Evolutionary conservation across 2,888 invertebrate genomes (phyloP).

Genomic region (Biston stratarius): DNA sequence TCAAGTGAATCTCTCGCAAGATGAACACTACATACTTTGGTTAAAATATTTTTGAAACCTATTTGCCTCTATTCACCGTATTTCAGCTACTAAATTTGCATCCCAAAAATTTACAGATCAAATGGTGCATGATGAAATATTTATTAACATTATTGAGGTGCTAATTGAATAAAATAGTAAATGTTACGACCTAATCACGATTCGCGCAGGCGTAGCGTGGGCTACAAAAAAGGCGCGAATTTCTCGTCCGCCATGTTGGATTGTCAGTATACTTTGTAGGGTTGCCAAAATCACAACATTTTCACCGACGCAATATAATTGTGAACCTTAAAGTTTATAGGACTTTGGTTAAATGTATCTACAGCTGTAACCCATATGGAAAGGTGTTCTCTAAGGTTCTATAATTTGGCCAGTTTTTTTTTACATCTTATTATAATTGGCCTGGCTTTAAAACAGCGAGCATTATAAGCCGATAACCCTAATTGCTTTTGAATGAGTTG

Average conservation of each 20-base stretch:
- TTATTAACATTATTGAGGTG: slow-evolving; percentile 17
- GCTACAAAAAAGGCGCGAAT: slow-evolving; percentile 62
- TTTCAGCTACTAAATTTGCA: not conserved
- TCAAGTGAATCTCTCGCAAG: too few relatives aligned
- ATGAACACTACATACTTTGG: too few relatives aligned
- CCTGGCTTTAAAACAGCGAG: not conserved
- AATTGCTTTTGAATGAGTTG: slow-evolving; percentile 28
- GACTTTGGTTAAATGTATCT: not conserved
- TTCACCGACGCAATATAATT: too few relatives aligned
- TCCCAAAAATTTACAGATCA: not conserved
- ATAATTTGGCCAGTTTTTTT: not conserved
- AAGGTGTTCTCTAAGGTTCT: not conserved
- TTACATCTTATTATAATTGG: not conserved
- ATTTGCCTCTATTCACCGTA: too few relatives aligned
- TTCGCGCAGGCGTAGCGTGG: slow-evolving; percentile 55
- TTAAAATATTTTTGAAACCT: too few relatives aligned
- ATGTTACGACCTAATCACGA: slow-evolving; percentile 25
- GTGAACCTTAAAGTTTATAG: too few relatives aligned
- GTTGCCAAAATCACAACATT: slow-evolving; percentile 2
- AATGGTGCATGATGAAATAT: slow-evolving; percentile 8
- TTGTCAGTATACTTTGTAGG: slow-evolving; percentile 6
- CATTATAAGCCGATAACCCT: slow-evolving; percentile 2
- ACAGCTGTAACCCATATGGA: not conserved
- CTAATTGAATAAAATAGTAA: slow-evolving; percentile 31
- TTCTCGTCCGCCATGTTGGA: slow-evolving; percentile 41